Evolutionary conservation across 1,140 invertebrate species (phyloP), one percentile per base, ranked within the genome.

Genomic region (Drosophila persimilis): DNA sequence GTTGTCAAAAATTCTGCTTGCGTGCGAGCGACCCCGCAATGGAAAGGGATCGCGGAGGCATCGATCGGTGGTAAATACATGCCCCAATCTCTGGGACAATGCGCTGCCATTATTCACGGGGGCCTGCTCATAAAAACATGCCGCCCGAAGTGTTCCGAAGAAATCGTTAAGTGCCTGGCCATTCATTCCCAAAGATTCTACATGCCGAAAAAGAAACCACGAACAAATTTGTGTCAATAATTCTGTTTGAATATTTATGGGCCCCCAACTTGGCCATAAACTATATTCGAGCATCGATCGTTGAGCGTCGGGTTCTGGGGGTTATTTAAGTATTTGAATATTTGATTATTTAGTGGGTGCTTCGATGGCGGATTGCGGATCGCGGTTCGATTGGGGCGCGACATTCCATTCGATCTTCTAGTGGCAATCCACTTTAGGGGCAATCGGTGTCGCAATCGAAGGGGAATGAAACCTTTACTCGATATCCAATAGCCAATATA

Each of bases 171-270:
- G 64, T 83, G 79, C 60, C 35, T 53, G 48, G 79, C 69, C 58
- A 81, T 81, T 81, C 74, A 77, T 70, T 77, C 35, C 48, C 66
- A 75, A 58, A 80, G 66, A 76, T 73, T 76, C 77, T 80, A 69
- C 70, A 73, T 65, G 74, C 24, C 73, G 50, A 55, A 76, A 83
- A 59, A 51, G 41, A 77, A 63, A 51, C 59, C 44, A 48, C 29
- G 48, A 20, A 50, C 47, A 46, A 61, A 71, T 58, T 77, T 77
- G 45, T 77, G 80, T 78, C 80, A 84, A 84, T 84, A 85, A 73
- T 77, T 71, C 55, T 80, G 58, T 67, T 74, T 62, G 74, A 50
- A 81, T 81, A 86, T 88, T 86, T 86, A 86, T 86, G 73, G 72
- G 62, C 50, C 39, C 35, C 54, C 43, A 58, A 48, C 35, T 57